Percentiles rank a stretch among this genome's conserved stretches.
phyloP scores from a whole-genome alignment of 1,140 invertebrate species.

The Fopius arisanus region DNA sequence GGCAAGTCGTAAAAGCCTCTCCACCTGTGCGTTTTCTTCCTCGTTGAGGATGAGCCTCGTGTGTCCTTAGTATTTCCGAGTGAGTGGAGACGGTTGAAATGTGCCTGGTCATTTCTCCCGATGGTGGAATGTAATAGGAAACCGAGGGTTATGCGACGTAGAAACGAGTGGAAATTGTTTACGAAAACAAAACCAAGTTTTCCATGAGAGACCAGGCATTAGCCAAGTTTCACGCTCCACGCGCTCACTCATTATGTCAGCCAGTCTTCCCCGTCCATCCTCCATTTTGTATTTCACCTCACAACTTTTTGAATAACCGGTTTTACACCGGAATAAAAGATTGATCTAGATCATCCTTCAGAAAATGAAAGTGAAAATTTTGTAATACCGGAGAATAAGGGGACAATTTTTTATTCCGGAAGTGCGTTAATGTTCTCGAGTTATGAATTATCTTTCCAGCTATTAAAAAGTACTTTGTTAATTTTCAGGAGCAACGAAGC shows the following conservation, averaged over 20 bases:
- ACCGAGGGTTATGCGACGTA: background rate
- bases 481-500: conserved; percentile 16
- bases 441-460: too few species aligned
- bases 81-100: background rate
- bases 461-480: background rate
- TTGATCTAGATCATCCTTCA: background rate
- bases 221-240: conserved; percentile 29
- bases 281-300: background rate
- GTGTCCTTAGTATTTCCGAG: conserved; percentile 1
- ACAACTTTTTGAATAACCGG: background rate
- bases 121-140: background rate
- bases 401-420: too few species aligned
- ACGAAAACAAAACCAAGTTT: conserved; percentile 19
- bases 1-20: conserved; percentile 16
- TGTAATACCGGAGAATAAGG: too few species aligned
- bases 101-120: background rate
- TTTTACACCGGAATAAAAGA: background rate
- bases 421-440: too few species aligned
- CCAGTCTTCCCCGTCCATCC: conserved; percentile 17
- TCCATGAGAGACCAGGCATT: background rate
- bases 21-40: background rate
- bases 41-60: background rate
- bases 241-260: conserved; percentile 26
- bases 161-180: conserved; percentile 22
- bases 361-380: too few species aligned